Evolutionary conservation across 2,888 invertebrate species (phyloP), one percentile per base, ranked within the genome.

Genomic region (Protodeltote pygarga): DNA sequence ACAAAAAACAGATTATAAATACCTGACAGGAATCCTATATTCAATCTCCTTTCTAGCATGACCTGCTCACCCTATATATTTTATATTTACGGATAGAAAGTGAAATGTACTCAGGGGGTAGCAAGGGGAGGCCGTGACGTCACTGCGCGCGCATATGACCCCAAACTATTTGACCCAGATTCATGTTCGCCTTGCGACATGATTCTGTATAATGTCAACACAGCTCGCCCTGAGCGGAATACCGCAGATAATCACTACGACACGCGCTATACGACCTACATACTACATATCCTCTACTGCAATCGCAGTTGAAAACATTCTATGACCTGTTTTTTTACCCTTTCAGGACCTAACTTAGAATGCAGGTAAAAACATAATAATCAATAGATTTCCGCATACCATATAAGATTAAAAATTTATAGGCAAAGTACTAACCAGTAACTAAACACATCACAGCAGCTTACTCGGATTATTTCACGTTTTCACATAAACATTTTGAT

Each of bases 71-170:
- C 58, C 64, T 65, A 73, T 47, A 54, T 63, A 52, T 58, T 47
- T 54, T 50, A 57, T 66, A 62, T 69, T 65, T 59, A 52, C 47
- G 33, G 47, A 55, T 44, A 65, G 83, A 87, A 87, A 87, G 87
- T 77, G 86, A 87, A 68, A 81, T 69, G 77, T 76, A 65, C 54
- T 57, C 66, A n/a, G 81, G 81, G 83, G 82, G 81, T 78, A 74
- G 75, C 74, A 39, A 73, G 69, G 81, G 75, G 75, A 61, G 51
- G 51, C 16, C 15, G 70, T 89, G 87, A 90, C 89, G 90, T 90
- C 83, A 81, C 70, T 78, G 88, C 89, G 90, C 84, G 87, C 89
- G 89, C 87, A 81, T 10, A 51, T 75, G 80, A 81, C 85, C 82
- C 76, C 71, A 67, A 71, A 66, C 54, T 46, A 40, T 27, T 27